A percentile compares a stretch with the other conserved stretches of the same genome.
phyloP scores from a whole-genome alignment of 2,113 vertebrate genomes.

The Hyperopisus bebe region DNA sequence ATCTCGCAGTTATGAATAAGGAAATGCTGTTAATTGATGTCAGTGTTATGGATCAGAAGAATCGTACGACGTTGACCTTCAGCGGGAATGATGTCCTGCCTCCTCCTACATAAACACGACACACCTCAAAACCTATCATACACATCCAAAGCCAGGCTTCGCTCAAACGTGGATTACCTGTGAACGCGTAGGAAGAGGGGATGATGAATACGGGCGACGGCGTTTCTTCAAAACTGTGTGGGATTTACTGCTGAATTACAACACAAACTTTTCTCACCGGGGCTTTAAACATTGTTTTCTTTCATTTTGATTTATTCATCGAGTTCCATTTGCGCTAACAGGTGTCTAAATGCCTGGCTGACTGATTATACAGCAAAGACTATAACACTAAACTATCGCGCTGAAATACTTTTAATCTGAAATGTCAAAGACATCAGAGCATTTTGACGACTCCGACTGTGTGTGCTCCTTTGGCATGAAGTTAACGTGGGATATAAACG shows the following conservation, averaged over 20 bases:
- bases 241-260: background rate
- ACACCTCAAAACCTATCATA: background rate
- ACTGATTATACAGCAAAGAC: background rate
- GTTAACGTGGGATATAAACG: conserved; percentile 92
- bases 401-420: background rate
- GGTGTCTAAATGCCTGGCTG: background rate
- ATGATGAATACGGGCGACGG: background rate
- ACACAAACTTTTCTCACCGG: background rate
- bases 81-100: conserved; percentile 31
- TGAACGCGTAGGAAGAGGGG: background rate
- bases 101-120: conserved; percentile 32
- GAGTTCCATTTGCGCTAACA: background rate
- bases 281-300: background rate
- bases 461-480: conserved; percentile 66
- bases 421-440: conserved; percentile 59
- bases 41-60: conserved; percentile 30
- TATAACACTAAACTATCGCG: background rate
- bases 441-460: conserved; percentile 50
- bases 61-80: conserved; percentile 22
- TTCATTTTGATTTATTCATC: background rate
- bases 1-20: background rate
- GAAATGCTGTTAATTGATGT: conserved; percentile 27
- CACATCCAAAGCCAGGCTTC: background rate
- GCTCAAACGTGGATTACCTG: conserved; percentile 23
- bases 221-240: background rate